A percentile compares a stretch with the other conserved stretches of the same genome.
Evolutionary conservation across 2,888 invertebrate genomes (phyloP).

Genomic region (Pheosia tremula): DNA sequence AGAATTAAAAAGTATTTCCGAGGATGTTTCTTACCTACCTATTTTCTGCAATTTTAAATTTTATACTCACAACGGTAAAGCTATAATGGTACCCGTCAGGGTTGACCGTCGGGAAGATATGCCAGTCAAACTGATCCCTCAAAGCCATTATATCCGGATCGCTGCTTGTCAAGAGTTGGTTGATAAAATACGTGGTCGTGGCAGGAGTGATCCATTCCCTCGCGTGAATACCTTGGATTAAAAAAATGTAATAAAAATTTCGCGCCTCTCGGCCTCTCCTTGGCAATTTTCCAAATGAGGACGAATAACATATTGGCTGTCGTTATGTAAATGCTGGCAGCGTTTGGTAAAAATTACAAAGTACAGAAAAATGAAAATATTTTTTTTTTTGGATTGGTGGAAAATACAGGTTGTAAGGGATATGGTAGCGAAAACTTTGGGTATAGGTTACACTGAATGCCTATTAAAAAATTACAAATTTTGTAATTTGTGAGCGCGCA

Average conservation of each 20-base stretch:
- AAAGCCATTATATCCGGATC: constrained; percentile 72
- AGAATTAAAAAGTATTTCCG: no score
- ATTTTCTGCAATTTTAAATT: no score
- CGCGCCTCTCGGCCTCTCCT: not conserved
- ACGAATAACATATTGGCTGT: not conserved
- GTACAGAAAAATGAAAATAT: not conserved
- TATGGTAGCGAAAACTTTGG: no score
- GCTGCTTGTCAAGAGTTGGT: constrained; percentile 85
- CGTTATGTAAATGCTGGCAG: not conserved
- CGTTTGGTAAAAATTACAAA: constrained; percentile 6
- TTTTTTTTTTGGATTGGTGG: not conserved
- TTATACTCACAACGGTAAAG: constrained; percentile 73
- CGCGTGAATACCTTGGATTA: constrained; percentile 86
- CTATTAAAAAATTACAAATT: no score
- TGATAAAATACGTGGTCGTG: constrained; percentile 86
- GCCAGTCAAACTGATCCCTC: constrained; percentile 87
- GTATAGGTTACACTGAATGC: no score
- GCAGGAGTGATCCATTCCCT: constrained; percentile 91
- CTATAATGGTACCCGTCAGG: constrained; percentile 92
- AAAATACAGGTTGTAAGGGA: no score
- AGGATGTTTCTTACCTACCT: no score
- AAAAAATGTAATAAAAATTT: constrained; percentile 6
- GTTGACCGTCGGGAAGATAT: constrained; percentile 89
- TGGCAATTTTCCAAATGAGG: not conserved
- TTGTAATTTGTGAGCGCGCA: no score